Evolutionary conservation across 2,797 vertebrate species (phyloP).

Genomic region (Uromys caudimaculatus): DNA sequence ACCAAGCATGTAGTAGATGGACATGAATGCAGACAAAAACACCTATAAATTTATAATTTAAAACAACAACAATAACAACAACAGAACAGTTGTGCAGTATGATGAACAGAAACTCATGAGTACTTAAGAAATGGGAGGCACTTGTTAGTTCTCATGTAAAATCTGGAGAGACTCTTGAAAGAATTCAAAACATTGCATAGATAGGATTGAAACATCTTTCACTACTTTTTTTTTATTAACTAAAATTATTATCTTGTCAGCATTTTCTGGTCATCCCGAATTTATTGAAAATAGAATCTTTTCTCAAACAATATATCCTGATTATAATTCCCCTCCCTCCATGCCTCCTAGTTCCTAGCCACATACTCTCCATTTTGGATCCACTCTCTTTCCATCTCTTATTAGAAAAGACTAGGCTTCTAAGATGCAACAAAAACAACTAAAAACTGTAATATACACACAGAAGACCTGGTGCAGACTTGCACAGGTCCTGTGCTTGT

Average conservation of each 20-base stretch:
- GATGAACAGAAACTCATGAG: constrained; percentile 19
- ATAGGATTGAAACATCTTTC: neutral
- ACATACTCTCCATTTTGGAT: neutral
- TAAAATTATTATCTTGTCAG: neutral
- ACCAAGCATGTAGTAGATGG: neutral
- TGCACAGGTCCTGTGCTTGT: neutral
- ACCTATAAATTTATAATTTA: neutral
- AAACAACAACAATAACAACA: neutral
- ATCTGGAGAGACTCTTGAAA: neutral
- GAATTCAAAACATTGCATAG: neutral
- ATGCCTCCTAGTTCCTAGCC: neutral
- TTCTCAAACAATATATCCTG: neutral
- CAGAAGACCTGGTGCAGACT: neutral
- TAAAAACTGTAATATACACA: neutral
- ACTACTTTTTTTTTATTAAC: neutral
- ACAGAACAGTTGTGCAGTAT: neutral
- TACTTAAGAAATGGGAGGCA: neutral
- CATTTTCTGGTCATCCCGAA: neutral
- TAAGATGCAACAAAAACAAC: neutral
- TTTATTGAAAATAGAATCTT: no score
- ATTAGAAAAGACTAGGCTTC: neutral
- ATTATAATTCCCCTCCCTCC: neutral
- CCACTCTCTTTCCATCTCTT: neutral
- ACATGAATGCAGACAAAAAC: neutral
- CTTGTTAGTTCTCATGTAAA: neutral